These are phyloP conservation scores for Colaptes auratus DNA, from an alignment of 2,113 vertebrate genomes.

Conservation along the genomic window DNA sequence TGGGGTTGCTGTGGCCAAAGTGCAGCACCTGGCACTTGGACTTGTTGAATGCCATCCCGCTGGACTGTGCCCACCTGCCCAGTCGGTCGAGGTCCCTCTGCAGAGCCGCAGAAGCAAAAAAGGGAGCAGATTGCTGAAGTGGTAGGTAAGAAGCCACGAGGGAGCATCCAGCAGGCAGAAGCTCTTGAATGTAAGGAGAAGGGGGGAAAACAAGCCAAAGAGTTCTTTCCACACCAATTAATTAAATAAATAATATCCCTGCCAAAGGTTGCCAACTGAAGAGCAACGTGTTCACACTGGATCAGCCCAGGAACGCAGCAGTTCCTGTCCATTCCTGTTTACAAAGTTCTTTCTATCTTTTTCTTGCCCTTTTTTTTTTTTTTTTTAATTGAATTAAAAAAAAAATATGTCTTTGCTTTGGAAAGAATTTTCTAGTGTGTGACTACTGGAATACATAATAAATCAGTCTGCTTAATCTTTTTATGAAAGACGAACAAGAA, in stretches of 20 bases:
- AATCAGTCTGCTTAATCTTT: conserved; percentile 54
- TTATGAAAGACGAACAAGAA: conserved; percentile 48
- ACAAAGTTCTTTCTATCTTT: not conserved
- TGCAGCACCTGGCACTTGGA: too few relatives aligned
- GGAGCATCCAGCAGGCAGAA: not conserved
- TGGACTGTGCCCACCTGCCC: too few relatives aligned
- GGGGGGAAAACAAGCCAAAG: not conserved
- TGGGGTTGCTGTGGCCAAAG: too few relatives aligned
- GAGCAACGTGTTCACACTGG: conserved; percentile 49
- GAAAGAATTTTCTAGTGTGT: conserved; percentile 34
- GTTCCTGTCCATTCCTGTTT: conserved; percentile 61
- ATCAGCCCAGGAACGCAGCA: conserved; percentile 28
- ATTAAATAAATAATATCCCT: conserved; percentile 56
- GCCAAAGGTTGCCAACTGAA: conserved; percentile 51
- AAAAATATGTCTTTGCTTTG: not conserved
- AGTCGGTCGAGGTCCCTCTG: too few relatives aligned
- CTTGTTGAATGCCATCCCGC: too few relatives aligned
- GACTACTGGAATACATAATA: conserved; percentile 24
- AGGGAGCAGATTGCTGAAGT: not conserved
- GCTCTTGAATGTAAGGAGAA: not conserved
- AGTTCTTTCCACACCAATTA: conserved; percentile 32
- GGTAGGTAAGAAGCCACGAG: not conserved
- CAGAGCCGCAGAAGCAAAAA: not conserved
- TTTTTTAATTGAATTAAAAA: not conserved
- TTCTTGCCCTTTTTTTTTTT: not conserved